Percentiles rank a stretch among this genome's conserved stretches.
phyloP scores from a whole-genome alignment of 1,140 invertebrate genomes.

The Meloidogyne hapla region DNA sequence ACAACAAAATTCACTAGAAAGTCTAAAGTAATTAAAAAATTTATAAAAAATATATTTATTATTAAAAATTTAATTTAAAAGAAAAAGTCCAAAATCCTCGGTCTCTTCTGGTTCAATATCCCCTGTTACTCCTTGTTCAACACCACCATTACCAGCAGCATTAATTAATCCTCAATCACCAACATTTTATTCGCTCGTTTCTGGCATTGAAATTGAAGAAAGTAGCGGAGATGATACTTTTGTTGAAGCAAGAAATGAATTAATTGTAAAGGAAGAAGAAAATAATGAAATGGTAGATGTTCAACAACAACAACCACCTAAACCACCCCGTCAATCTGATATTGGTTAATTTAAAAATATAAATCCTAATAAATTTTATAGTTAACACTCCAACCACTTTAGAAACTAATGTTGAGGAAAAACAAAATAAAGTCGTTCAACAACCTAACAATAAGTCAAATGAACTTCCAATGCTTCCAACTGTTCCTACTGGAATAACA shows the following conservation, averaged over 20 bases:
- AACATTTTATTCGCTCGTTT: not conserved
- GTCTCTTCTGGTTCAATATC: not conserved
- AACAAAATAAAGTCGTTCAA: too few relatives aligned
- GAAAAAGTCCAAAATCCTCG: not conserved
- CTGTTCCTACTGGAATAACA: not conserved
- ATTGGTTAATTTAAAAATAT: not conserved
- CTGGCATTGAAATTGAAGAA: constrained; percentile 1
- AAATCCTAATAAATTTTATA: not conserved
- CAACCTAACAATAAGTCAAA: not conserved
- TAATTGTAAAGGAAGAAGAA: not conserved
- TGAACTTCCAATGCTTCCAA: not conserved
- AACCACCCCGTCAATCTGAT: not conserved
- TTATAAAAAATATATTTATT: not conserved
- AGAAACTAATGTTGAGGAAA: too few relatives aligned
- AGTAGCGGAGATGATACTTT: not conserved
- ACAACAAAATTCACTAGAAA: not conserved
- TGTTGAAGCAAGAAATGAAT: constrained; percentile 1
- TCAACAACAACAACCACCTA: not conserved
- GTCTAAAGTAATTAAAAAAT: not conserved
- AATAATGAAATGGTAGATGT: not conserved
- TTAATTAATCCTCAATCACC: not conserved
- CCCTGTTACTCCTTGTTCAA: not conserved
- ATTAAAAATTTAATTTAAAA: not conserved
- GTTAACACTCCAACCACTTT: not conserved
- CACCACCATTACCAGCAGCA: not conserved